A percentile compares a stretch with the other conserved stretches of the same genome.
Evolutionary conservation across 1,140 invertebrate species (phyloP).

Genomic region (Heliothis subflexa): DNA sequence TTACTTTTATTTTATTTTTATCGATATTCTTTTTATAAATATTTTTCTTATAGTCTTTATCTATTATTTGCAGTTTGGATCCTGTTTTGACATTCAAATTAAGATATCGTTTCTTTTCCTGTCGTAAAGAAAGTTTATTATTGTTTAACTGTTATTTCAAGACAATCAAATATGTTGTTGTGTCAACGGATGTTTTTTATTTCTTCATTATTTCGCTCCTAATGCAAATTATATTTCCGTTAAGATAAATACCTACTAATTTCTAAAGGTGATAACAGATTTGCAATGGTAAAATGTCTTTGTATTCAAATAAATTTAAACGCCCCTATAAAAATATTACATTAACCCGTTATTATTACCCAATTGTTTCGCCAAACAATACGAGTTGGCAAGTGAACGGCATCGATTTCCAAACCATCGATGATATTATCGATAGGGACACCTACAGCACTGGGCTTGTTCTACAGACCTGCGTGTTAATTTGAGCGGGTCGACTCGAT

Average conservation of each 20-base stretch:
- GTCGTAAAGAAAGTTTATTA: too few relatives aligned
- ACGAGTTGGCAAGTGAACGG: conserved; percentile 43
- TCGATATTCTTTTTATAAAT: background rate
- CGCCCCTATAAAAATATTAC: background rate
- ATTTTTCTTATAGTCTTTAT: too few relatives aligned
- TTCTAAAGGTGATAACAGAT: too few relatives aligned
- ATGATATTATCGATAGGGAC: conserved; percentile 55
- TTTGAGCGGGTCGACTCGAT: conserved; percentile 11
- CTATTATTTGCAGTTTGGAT: background rate
- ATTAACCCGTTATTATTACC: conserved; percentile 23
- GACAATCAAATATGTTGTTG: background rate
- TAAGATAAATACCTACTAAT: too few relatives aligned
- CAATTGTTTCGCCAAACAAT: conserved; percentile 41
- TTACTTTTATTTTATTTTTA: conserved; percentile 5
- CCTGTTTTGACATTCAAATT: background rate
- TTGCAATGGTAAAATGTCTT: too few relatives aligned
- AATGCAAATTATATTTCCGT: too few relatives aligned
- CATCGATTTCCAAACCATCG: conserved; percentile 46
- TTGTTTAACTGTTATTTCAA: background rate
- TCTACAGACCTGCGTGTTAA: conserved; percentile 26
- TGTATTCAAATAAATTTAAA: too few relatives aligned
- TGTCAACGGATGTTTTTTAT: background rate
- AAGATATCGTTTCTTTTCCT: background rate
- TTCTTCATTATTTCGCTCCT: background rate
- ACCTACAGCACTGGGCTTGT: conserved; percentile 49